phyloP scores from a whole-genome alignment of 1,140 invertebrate genomes.

The Apis cerana region DNA sequence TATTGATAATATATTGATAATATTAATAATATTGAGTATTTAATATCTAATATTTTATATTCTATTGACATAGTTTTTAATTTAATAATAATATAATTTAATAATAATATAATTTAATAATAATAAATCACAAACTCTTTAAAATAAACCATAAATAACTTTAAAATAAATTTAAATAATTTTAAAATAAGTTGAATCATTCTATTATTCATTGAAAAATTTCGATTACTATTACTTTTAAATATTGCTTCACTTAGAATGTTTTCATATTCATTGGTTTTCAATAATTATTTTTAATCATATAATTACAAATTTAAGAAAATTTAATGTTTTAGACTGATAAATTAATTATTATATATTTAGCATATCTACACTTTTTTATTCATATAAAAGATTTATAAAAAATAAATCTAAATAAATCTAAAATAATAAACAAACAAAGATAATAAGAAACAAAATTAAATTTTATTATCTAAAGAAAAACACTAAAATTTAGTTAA shows the following conservation, averaged over 20 bases:
- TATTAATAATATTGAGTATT: not conserved
- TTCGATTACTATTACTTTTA: conserved; percentile 9
- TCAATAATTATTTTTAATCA: not conserved
- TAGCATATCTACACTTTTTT: too few relatives aligned
- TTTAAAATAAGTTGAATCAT: conserved; percentile 1
- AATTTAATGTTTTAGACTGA: not conserved
- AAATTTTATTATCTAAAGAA: too few relatives aligned
- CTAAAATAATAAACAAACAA: not conserved
- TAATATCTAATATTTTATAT: not conserved
- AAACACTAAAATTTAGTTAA: too few relatives aligned
- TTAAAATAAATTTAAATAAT: not conserved
- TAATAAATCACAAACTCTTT: too few relatives aligned
- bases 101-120: too few relatives aligned
- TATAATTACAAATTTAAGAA: not conserved
- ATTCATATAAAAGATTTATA: too few relatives aligned
- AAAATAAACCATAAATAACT: too few relatives aligned
- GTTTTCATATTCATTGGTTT: not conserved
- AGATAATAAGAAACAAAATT: too few relatives aligned
- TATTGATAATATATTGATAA: not conserved
- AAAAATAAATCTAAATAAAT: too few relatives aligned
- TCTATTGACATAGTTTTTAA: not conserved
- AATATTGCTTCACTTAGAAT: conserved; percentile 36
- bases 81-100: too few relatives aligned
- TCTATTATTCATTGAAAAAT: not conserved
- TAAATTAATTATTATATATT: too few relatives aligned